A percentile compares a stretch with the other conserved stretches of the same genome.
Conservation (phyloP, 2,888 invertebrate genomes). For the Diarsia brunnea region DNA sequence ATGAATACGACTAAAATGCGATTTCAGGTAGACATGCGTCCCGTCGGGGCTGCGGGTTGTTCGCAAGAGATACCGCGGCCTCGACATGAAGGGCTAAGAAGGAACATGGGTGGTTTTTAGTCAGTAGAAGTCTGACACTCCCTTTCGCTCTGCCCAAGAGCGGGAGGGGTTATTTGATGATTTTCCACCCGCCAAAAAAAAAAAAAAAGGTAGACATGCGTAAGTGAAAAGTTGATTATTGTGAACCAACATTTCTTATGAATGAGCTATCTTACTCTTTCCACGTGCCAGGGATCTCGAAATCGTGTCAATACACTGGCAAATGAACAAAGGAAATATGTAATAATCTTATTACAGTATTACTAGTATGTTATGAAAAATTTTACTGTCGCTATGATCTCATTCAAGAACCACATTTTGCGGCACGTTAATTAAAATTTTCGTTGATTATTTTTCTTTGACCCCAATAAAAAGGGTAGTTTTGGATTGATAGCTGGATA, state of each 20-base stretch:
- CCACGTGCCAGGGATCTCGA: conserved; percentile 35
- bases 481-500: neutral
- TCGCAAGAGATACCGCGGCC: too few species aligned
- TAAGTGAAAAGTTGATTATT: neutral
- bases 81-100: too few species aligned
- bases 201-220: neutral
- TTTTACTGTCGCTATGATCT: neutral
- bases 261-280: conserved; percentile 30
- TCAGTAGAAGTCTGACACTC: too few species aligned
- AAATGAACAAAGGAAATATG: conserved; percentile 36
- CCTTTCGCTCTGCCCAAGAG: too few species aligned
- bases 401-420: conserved; percentile 4
- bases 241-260: conserved; percentile 10
- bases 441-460: neutral
- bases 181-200: too few species aligned
- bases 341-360: conserved; percentile 26
- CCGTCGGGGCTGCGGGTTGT: too few species aligned
- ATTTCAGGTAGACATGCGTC: neutral
- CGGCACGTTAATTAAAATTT: neutral
- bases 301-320: conserved; percentile 27
- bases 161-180: too few species aligned
- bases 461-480: neutral
- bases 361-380: conserved; percentile 17
- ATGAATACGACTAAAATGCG: too few species aligned
- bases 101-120: too few species aligned